Evolutionary conservation across 2,888 invertebrate species (phyloP).

Genomic region (Agrotis puta): DNA sequence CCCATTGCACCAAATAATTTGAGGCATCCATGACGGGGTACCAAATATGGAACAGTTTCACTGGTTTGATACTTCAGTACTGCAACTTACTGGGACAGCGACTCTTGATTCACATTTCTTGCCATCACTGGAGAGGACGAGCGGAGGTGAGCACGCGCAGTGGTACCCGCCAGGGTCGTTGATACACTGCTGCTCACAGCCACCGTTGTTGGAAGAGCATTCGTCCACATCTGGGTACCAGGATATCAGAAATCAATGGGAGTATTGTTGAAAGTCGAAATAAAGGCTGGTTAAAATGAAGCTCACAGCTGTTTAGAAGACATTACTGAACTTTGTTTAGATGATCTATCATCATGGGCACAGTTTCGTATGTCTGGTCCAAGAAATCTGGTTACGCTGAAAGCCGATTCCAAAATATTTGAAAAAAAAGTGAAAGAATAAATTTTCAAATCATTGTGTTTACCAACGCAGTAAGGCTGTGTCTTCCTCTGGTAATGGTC

Average conservation of each 20-base stretch:
- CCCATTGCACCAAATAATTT: background rate
- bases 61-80: background rate
- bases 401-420: too few relatives aligned
- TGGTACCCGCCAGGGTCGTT: constrained; percentile 91
- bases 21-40: background rate
- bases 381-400: too few relatives aligned
- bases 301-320: background rate
- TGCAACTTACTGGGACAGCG: constrained; percentile 75
- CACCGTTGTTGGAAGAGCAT: constrained; percentile 90
- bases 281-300: background rate
- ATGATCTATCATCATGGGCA: background rate
- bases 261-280: background rate
- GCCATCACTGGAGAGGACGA: constrained; percentile 89
- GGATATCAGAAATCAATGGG: constrained; percentile 8
- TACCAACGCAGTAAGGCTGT: constrained; percentile 92
- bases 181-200: constrained; percentile 92
- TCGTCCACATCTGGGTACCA: constrained; percentile 89
- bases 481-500: constrained; percentile 90
- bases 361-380: background rate
- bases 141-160: constrained; percentile 91
- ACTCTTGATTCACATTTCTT: constrained; percentile 88
- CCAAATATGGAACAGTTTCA: background rate
- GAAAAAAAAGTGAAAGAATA: background rate
- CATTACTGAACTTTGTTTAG: background rate
- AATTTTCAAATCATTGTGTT: constrained; percentile 52